Conservation (phyloP, 2,113 vertebrate genomes). For the Hippopotamus amphibius region DNA sequence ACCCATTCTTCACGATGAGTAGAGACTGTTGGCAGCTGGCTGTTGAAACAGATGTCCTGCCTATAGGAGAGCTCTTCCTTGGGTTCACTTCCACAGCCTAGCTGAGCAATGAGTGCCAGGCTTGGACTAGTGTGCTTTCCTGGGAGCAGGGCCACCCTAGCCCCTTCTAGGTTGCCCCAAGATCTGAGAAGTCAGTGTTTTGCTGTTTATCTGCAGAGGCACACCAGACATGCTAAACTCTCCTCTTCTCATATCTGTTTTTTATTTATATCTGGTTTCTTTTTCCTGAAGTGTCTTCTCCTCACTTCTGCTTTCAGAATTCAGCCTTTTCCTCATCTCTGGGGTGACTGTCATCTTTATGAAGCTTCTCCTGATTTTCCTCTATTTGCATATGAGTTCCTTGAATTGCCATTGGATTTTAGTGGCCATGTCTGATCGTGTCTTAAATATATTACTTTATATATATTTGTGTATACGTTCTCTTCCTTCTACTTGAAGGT, state of each 20-base stretch:
- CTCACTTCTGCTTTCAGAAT: background rate
- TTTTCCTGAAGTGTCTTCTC: background rate
- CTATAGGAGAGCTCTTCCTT: background rate
- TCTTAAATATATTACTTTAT: background rate
- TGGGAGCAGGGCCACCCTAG: fast-evolving
- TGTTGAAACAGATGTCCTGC: background rate
- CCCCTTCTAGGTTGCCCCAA: fast-evolving
- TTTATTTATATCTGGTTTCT: background rate
- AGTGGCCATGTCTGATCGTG: background rate
- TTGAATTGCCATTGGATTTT: background rate
- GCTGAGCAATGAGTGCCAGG: no score
- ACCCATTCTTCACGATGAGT: fast-evolving
- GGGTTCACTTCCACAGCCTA: background rate
- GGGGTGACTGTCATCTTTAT: background rate
- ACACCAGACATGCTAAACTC: background rate
- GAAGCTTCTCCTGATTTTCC: background rate
- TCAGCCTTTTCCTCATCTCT: background rate
- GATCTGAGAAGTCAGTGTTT: background rate
- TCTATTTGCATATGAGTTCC: background rate
- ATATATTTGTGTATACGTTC: background rate
- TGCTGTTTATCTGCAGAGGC: background rate
- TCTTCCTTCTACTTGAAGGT: background rate
- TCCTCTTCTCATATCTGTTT: background rate
- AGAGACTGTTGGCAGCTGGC: no score
- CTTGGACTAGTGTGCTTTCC: background rate